phyloP scores from a whole-genome alignment of 2,113 vertebrate genomes.

The Myiozetetes cayanensis region DNA sequence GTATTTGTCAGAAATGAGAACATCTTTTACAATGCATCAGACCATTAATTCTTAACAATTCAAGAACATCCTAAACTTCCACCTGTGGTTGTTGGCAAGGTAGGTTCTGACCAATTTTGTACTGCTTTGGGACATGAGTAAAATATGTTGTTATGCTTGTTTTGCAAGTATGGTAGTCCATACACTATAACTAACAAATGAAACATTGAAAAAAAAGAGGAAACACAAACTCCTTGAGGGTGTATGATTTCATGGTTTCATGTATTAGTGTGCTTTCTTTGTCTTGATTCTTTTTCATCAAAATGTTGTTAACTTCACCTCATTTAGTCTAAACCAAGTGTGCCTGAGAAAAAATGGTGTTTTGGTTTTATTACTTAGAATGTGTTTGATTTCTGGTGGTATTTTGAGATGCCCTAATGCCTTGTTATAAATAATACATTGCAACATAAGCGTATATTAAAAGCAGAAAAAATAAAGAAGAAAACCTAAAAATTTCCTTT shows the following conservation, averaged over 20 bases:
- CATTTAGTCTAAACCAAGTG: neutral
- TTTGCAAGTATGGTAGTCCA: neutral
- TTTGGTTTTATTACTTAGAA: neutral
- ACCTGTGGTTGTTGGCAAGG: neutral
- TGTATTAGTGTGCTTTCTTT: neutral
- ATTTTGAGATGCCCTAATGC: neutral
- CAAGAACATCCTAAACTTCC: neutral
- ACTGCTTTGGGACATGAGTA: neutral
- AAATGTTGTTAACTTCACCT: neutral
- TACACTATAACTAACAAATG: neutral
- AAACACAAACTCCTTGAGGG: neutral
- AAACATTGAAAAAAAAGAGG: neutral
- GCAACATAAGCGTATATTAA: neutral
- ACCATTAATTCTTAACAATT: neutral
- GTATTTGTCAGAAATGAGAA: neutral
- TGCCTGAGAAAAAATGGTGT: neutral
- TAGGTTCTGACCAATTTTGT: neutral
- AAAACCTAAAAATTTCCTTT: neutral
- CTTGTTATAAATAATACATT: neutral
- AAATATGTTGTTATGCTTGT: neutral
- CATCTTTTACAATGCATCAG: neutral
- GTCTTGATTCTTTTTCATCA: neutral
- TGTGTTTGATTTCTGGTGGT: neutral
- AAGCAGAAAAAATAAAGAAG: neutral
- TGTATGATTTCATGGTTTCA: neutral